Base-by-base conservation (phyloP, 1,140 invertebrate species). In the Holotrichia oblita region DNA sequence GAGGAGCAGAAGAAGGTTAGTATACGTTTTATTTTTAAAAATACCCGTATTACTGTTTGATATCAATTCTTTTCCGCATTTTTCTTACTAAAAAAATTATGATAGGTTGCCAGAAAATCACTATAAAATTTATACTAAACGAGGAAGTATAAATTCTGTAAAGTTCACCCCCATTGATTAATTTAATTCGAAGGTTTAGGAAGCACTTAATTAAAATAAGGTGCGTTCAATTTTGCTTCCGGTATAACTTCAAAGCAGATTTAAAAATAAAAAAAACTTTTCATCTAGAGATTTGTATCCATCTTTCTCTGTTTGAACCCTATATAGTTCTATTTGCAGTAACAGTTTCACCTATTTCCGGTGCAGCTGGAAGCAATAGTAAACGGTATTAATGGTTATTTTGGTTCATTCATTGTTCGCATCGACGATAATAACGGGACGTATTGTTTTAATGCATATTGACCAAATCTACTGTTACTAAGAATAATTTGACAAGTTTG, bases 1-100 rank as follows among this genome's bases (percentile, higher is more conserved):
- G 84, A 86, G 79, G 80, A 81, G n/a, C 83, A 86, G 79, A 83
- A 84, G 44, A 75, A 85, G 83, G 85, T 85, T 80, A 80, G 78
- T 81, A 69, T 7, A 17, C 17, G 1, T 34, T 69, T 69, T 24
- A 72, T 40, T 17, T 72, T 72, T 73, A 75, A n/a, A n/a, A 59
- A 41, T 73, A 48, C 22, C 40, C 61, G 6, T 44, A 44, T 27
- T 69, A 20, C 22, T 8, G 22, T 69, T 10, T 69, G 20, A 27
- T 69, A 24, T 34, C 27, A 22, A 6, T 12, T 9, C 24, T 69
- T 27, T 69, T 69, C 61, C 22, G 20, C 27, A 69, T 69, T n/a
- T 55, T 55, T n/a, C 14, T 17, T 55, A 17, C 0, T 6, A n/a
- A 55, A n/a, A n/a, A 3, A 55, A 17, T 17, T 34, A 34, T 34